phyloP scores from a whole-genome alignment of 2,797 vertebrate species.

The Pygocentrus nattereri region DNA sequence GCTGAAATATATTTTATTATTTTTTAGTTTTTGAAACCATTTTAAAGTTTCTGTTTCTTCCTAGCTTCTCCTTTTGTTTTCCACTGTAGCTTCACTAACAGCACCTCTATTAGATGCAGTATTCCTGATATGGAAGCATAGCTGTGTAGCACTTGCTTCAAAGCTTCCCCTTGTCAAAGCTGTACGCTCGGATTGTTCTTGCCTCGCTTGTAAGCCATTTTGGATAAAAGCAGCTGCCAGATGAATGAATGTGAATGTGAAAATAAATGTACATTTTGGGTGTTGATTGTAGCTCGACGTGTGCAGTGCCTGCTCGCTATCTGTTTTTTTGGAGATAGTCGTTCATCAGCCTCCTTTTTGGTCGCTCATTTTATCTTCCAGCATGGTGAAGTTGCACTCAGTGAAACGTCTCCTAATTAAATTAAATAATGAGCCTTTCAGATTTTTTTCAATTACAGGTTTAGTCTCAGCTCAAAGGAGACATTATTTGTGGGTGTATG shows the following conservation, averaged over 20 bases:
- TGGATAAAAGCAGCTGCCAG: background rate
- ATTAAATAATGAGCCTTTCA: constrained; percentile 27
- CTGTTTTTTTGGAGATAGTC: background rate
- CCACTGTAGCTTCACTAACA: too few species aligned
- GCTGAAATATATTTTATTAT: too few species aligned
- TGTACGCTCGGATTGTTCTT: too few species aligned
- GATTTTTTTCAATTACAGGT: constrained; percentile 2
- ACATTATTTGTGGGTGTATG: constrained; percentile 4
- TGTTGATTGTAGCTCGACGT: background rate
- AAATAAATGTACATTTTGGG: background rate
- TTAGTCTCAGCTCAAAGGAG: constrained; percentile 9
- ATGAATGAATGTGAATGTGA: background rate
- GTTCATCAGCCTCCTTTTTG: constrained; percentile 16
- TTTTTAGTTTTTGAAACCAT: background rate
- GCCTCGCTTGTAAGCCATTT: too few species aligned
- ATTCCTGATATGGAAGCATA: too few species aligned
- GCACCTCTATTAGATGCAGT: too few species aligned
- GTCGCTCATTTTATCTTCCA: background rate
- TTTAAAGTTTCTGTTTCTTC: background rate
- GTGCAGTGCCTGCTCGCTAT: background rate
- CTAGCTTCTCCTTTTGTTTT: background rate
- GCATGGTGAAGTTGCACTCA: background rate
- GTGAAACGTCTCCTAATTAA: constrained; percentile 21
- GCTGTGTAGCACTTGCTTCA: too few species aligned
- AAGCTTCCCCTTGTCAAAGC: too few species aligned